Conservation (phyloP, 2,888 invertebrate genomes). For the Athalia circularis region DNA sequence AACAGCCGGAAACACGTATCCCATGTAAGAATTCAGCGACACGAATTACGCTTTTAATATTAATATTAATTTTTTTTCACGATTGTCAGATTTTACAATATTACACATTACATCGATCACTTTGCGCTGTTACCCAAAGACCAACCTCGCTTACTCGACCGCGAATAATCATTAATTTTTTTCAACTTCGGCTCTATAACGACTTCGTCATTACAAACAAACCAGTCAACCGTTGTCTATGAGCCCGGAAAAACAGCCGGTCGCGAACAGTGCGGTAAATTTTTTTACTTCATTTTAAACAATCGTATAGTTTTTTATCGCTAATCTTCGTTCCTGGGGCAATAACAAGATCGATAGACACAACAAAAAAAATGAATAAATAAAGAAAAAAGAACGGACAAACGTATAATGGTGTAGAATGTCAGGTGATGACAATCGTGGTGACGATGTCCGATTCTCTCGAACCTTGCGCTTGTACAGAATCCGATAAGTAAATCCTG, state of each 20-base stretch:
- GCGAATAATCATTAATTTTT: slow-evolving; percentile 6
- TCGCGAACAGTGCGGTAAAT: not conserved
- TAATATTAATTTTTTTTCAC: not conserved
- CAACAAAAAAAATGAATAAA: too few relatives aligned
- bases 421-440: slow-evolving; percentile 18
- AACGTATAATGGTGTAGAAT: not conserved
- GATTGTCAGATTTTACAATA: not conserved
- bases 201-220: not conserved
- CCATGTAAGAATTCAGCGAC: slow-evolving; percentile 82
- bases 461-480: not conserved
- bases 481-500: slow-evolving; percentile 23
- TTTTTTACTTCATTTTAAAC: too few relatives aligned
- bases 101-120: not conserved
- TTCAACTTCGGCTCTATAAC: not conserved
- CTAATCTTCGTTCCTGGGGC: too few relatives aligned
- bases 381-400: not conserved
- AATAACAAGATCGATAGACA: too few relatives aligned
- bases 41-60: not conserved
- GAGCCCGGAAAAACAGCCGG: not conserved
- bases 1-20: slow-evolving; percentile 93
- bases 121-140: not conserved
- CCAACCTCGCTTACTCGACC: not conserved
- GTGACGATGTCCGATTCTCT: slow-evolving; percentile 29
- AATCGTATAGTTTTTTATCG: too few relatives aligned
- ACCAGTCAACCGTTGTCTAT: slow-evolving; percentile 2